Conservation (phyloP, 2,113 vertebrate species). For the Synchiropus splendidus region DNA sequence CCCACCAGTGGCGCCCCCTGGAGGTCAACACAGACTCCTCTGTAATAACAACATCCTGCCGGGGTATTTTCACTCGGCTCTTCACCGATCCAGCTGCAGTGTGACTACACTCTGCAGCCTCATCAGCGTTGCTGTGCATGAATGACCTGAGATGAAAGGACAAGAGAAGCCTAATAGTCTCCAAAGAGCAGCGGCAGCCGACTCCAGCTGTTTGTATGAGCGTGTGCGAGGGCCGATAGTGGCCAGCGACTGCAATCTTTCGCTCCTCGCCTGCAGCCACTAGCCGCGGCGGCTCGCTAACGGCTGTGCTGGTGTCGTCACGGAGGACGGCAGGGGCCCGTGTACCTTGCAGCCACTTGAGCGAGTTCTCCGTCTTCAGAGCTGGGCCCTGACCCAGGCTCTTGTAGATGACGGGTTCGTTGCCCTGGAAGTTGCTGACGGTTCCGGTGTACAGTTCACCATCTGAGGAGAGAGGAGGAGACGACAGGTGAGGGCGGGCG, state of each 20-base stretch:
- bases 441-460: slow-evolving; percentile 91
- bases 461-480: slow-evolving; percentile 58
- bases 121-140: slow-evolving; percentile 37
- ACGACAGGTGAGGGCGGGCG: too few species aligned
- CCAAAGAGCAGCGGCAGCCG: slow-evolving; percentile 24
- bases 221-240: slow-evolving; percentile 38
- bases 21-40: too few species aligned
- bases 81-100: too few species aligned
- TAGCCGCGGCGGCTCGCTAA: too few species aligned
- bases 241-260: slow-evolving; percentile 12
- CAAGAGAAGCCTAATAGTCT: slow-evolving; percentile 41
- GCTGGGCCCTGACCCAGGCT: slow-evolving; percentile 80
- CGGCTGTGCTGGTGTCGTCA: too few species aligned
- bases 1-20: too few species aligned
- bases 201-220: slow-evolving; percentile 45
- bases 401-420: slow-evolving; percentile 88
- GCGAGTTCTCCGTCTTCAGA: slow-evolving; percentile 91
- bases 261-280: too few species aligned
- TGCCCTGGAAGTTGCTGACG: slow-evolving; percentile 93
- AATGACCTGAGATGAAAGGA: slow-evolving; percentile 42
- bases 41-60: too few species aligned
- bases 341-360: slow-evolving; percentile 95
- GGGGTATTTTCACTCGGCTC: too few species aligned
- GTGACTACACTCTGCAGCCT: slow-evolving; percentile 34
- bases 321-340: neutral